Evolutionary conservation across 2,888 invertebrate genomes (phyloP).

Genomic region (Cheilosia vernalis): DNA sequence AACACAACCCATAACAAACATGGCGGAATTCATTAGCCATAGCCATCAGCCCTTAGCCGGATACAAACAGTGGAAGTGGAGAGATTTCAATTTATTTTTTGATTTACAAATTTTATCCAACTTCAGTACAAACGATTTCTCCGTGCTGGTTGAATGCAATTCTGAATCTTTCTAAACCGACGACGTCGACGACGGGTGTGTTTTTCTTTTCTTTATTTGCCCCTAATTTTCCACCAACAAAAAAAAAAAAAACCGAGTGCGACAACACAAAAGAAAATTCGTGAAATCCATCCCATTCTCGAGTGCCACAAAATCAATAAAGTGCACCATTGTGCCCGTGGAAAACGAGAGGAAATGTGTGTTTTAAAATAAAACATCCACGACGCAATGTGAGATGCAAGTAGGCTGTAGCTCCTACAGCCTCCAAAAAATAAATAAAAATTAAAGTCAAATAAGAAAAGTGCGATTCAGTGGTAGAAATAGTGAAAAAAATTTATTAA

Average conservation of each 20-base stretch:
- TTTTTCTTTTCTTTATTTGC: conserved; percentile 57
- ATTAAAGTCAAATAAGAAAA: conserved; percentile 23
- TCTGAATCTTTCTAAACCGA: conserved; percentile 30
- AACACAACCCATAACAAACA: conserved; percentile 5
- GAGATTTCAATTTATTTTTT: conserved; percentile 26
- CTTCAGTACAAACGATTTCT: conserved; percentile 71
- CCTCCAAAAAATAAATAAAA: conserved; percentile 58
- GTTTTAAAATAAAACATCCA: conserved; percentile 59
- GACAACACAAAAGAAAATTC: conserved; percentile 63
- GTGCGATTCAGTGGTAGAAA: conserved; percentile 17
- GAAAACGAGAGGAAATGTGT: conserved; percentile 58
- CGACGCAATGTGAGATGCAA: conserved; percentile 73
- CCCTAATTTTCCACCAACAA: conserved; percentile 27
- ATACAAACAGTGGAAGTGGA: conserved; percentile 26
- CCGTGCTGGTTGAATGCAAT: conserved; percentile 48
- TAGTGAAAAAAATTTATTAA: background rate
- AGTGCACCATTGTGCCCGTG: conserved; percentile 60
- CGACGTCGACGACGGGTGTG: conserved; percentile 56
- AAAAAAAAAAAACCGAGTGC: conserved; percentile 34
- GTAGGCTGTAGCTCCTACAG: conserved; percentile 71
- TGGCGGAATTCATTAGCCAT: background rate
- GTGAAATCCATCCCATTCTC: conserved; percentile 51
- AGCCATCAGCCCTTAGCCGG: conserved; percentile 47
- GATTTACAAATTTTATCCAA: conserved; percentile 58
- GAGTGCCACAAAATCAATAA: conserved; percentile 69